Conservation (phyloP, 2,113 vertebrate species). For the Hepsetus odoe region DNA sequence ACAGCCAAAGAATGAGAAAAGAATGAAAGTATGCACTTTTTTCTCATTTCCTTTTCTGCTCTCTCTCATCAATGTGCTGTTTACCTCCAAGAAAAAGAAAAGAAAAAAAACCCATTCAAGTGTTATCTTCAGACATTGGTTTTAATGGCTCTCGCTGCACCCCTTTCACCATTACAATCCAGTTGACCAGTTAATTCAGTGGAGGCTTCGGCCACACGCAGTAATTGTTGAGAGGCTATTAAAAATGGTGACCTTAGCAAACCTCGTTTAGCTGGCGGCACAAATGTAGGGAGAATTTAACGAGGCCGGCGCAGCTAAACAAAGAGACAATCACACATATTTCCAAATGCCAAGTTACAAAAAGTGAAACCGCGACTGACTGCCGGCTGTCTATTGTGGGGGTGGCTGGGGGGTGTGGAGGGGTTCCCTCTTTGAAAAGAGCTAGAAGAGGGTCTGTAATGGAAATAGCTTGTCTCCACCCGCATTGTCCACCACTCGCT, state of each 20-base stretch:
- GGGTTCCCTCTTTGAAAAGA: slow-evolving; percentile 5
- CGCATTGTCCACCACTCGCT: slow-evolving; percentile 38
- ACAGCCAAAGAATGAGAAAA: background rate
- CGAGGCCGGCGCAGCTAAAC: slow-evolving; percentile 34
- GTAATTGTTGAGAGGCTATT: slow-evolving; percentile 60
- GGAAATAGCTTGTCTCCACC: slow-evolving; percentile 31
- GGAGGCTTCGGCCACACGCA: slow-evolving; percentile 40
- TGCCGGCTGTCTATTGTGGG: slow-evolving; percentile 27
- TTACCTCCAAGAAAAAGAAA: slow-evolving; percentile 19
- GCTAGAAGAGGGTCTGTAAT: slow-evolving; percentile 26
- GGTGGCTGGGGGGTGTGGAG: too few relatives aligned
- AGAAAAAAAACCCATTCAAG: slow-evolving; percentile 43
- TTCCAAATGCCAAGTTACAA: slow-evolving; percentile 49
- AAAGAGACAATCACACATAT: slow-evolving; percentile 56
- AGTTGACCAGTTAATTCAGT: slow-evolving; percentile 47
- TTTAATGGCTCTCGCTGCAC: slow-evolving; percentile 41
- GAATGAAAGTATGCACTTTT: background rate
- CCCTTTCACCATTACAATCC: slow-evolving; percentile 22
- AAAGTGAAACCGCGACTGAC: slow-evolving; percentile 39
- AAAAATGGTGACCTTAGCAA: slow-evolving; percentile 56
- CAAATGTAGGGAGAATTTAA: slow-evolving; percentile 46
- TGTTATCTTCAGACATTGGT: slow-evolving; percentile 46
- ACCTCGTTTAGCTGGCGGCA: slow-evolving; percentile 50
- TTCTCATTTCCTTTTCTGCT: slow-evolving; percentile 1
- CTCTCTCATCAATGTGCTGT: slow-evolving; percentile 17